Evolutionary conservation across 1,140 invertebrate species (phyloP).

Genomic region (Drosophila mayri): DNA sequence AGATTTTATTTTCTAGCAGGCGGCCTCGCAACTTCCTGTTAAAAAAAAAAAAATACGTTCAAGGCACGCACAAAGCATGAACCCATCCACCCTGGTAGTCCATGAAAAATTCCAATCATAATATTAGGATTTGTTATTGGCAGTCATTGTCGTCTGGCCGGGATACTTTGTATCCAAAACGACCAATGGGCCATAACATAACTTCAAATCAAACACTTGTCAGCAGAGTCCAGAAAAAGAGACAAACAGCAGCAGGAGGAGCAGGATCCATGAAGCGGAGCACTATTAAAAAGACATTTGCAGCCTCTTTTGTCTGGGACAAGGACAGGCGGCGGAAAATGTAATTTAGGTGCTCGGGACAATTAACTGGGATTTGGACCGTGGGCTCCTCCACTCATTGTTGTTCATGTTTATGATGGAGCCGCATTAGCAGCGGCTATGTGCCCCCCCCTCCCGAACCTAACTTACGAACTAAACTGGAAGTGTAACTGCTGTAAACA

Average conservation of each 20-base stretch:
- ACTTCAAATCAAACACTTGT: conserved; percentile 73
- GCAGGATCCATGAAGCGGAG: conserved; percentile 17
- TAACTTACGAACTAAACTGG: conserved; percentile 47
- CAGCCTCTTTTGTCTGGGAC: conserved; percentile 7
- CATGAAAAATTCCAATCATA: conserved; percentile 38
- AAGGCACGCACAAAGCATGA: neutral
- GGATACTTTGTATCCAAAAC: conserved; percentile 18
- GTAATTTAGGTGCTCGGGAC: conserved; percentile 31
- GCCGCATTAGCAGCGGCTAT: conserved; percentile 56
- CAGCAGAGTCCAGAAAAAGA: neutral
- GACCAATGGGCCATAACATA: conserved; percentile 49
- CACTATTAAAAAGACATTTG: conserved; percentile 74
- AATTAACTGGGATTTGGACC: conserved; percentile 61
- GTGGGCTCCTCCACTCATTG: conserved; percentile 34
- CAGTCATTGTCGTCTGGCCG: neutral
- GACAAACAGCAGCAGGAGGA: no score
- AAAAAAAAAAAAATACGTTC: no score
- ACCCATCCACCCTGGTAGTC: neutral
- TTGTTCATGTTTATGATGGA: conserved; percentile 68
- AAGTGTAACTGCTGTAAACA: conserved; percentile 10
- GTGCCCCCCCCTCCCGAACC: conserved; percentile 26
- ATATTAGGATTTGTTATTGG: conserved; percentile 35
- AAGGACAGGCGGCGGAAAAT: neutral
- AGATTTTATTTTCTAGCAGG: neutral
- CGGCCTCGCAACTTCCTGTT: neutral